These are phyloP conservation scores for Prietella phreatophila DNA, from an alignment of 2,113 vertebrate species.

Conservation along the genomic window DNA sequence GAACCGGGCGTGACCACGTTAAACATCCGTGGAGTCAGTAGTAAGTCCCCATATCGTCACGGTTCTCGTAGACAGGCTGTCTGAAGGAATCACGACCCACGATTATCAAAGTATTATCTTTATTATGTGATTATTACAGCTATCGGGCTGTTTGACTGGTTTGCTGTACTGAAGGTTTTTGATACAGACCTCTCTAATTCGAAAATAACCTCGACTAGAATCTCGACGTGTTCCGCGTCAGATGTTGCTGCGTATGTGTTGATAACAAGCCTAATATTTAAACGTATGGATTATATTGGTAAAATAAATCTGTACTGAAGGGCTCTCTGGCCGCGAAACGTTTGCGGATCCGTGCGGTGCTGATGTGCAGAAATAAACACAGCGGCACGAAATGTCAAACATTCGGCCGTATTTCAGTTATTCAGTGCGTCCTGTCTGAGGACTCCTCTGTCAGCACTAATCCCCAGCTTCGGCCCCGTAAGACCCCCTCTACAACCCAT, in stretches of 20 bases:
- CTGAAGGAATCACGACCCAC: background rate
- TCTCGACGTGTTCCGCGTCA: too few species aligned
- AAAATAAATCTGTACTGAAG: background rate
- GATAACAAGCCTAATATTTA: background rate
- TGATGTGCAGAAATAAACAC: background rate
- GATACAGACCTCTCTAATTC: background rate
- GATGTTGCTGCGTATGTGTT: background rate
- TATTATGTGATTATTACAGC: background rate
- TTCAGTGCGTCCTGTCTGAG: background rate
- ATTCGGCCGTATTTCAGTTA: background rate
- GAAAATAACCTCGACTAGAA: background rate
- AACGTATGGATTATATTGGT: background rate
- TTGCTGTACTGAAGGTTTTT: too few species aligned
- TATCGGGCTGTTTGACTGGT: too few species aligned
- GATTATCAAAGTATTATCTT: background rate
- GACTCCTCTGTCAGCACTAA: slow-evolving; percentile 32
- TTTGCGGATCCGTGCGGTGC: background rate
- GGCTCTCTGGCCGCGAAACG: background rate
- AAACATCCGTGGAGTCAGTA: background rate
- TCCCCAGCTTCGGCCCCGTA: slow-evolving; percentile 29
- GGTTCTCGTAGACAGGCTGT: background rate
- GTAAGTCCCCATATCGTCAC: background rate
- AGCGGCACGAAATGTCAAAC: background rate
- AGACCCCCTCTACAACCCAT: background rate
- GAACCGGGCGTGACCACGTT: background rate